Evolutionary conservation across 35 echinoderm and acorn worm genomes (phyloP).

Genomic region (Stichopus chloronotus): DNA sequence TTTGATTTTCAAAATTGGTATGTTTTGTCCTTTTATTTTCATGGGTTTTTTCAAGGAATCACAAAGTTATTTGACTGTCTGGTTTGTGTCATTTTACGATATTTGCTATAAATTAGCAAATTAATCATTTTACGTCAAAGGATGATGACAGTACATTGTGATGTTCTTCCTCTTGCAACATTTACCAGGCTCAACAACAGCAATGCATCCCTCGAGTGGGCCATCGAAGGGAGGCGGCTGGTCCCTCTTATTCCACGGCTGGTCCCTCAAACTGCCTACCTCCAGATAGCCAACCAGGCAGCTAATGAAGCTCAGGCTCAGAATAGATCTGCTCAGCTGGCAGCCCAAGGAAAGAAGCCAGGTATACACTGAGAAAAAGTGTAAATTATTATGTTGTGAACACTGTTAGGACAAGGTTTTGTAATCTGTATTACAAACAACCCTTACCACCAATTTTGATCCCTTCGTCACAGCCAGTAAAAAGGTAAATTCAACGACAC

Average conservation of each 20-base stretch:
- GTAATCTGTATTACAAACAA: neutral
- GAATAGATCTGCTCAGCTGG: slow-evolving; percentile 64
- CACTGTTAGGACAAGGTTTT: neutral
- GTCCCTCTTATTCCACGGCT: slow-evolving; percentile 81
- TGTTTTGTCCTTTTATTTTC: too few species aligned
- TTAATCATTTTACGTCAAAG: too few species aligned
- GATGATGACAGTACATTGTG: too few species aligned
- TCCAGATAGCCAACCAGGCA: slow-evolving; percentile 75
- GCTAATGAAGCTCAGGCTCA: slow-evolving; percentile 70
- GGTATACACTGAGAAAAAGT: slow-evolving; percentile 33
- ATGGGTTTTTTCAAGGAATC: too few species aligned
- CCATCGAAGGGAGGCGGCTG: slow-evolving; percentile 88
- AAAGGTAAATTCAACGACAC: too few species aligned
- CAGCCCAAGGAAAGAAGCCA: slow-evolving; percentile 64
- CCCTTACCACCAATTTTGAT: neutral
- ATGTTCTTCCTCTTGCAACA: neutral
- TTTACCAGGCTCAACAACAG: slow-evolving; percentile 31
- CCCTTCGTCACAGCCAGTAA: too few species aligned
- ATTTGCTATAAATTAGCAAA: too few species aligned
- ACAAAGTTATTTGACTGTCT: too few species aligned
- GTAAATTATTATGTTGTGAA: neutral
- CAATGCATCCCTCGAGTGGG: slow-evolving; percentile 79
- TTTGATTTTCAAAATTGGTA: too few species aligned
- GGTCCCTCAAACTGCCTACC: slow-evolving; percentile 87
- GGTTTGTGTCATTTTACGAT: too few species aligned